These are phyloP conservation scores for Drosophila bifasciata DNA, from an alignment of 1,140 invertebrate species.

Conservation along the genomic window DNA sequence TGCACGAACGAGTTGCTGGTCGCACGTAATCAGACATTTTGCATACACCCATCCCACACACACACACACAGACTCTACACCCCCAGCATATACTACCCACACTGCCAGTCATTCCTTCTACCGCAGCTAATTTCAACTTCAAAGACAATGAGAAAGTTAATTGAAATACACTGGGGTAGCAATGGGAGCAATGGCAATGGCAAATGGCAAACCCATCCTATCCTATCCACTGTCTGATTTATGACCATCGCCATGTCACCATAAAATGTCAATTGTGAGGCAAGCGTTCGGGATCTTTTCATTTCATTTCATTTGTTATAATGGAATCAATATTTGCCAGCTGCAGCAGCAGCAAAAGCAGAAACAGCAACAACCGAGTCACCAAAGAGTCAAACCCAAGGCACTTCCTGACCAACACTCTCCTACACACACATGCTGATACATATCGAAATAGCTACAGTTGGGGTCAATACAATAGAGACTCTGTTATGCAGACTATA, in stretches of 20 bases:
- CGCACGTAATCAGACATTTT: constrained; percentile 62
- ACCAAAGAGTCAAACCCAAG: constrained; percentile 34
- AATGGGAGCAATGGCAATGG: not conserved
- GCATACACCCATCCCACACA: constrained; percentile 23
- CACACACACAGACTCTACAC: not conserved
- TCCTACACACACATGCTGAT: constrained; percentile 13
- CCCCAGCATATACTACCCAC: not conserved
- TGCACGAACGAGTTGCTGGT: constrained; percentile 63
- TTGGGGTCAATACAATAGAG: not conserved
- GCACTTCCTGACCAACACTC: constrained; percentile 46
- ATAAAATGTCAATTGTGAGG: constrained; percentile 22
- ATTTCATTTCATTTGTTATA: constrained; percentile 68
- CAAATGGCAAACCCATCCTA: too few relatives aligned
- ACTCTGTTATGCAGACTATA: too few relatives aligned
- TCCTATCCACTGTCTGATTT: constrained; percentile 28
- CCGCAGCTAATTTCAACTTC: constrained; percentile 57
- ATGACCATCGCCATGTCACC: constrained; percentile 26
- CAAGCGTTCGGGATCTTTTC: constrained; percentile 43
- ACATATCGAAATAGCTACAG: constrained; percentile 20
- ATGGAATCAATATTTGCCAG: constrained; percentile 72
- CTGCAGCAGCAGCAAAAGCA: constrained; percentile 21
- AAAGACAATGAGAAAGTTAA: constrained; percentile 40
- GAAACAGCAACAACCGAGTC: not conserved
- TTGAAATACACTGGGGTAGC: constrained; percentile 48
- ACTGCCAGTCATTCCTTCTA: not conserved